Conservation (phyloP, 2,113 vertebrate species). For the Oplegnathus fasciatus region DNA sequence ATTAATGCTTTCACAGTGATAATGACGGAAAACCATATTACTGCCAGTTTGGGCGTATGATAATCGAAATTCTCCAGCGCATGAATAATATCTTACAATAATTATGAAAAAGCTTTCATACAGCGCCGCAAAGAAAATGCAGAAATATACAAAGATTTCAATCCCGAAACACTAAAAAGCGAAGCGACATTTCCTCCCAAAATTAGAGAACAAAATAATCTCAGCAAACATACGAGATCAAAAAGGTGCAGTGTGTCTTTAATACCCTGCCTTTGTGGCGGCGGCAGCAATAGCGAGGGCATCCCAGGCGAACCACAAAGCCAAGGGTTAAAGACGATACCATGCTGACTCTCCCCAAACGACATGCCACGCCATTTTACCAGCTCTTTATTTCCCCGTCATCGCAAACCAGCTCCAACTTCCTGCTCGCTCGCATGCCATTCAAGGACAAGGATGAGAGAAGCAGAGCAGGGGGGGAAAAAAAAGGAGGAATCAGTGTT, state of each 20-base stretch:
- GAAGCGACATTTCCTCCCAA: conserved; percentile 13
- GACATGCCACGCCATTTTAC: conserved; percentile 82
- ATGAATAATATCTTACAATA: conserved; percentile 28
- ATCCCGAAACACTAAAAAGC: conserved; percentile 39
- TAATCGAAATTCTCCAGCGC: not conserved
- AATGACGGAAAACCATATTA: not conserved
- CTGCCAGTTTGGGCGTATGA: not conserved
- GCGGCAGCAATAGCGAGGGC: conserved; percentile 55
- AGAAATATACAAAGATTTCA: conserved; percentile 54
- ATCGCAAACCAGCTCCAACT: conserved; percentile 71
- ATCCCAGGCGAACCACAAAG: conserved; percentile 71
- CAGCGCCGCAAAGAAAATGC: conserved; percentile 41
- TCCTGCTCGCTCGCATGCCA: conserved; percentile 72
- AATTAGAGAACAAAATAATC: conserved; percentile 32
- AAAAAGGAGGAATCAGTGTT: conserved; percentile 72
- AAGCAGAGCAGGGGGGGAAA: conserved; percentile 3
- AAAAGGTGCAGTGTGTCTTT: conserved; percentile 71
- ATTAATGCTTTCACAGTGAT: not conserved
- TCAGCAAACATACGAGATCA: conserved; percentile 27
- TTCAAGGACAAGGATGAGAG: conserved; percentile 70
- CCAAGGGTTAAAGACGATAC: conserved; percentile 80
- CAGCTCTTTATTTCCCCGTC: conserved; percentile 71
- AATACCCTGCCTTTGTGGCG: conserved; percentile 59
- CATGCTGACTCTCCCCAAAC: conserved; percentile 68
- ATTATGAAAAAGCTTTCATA: conserved; percentile 33